Evolutionary conservation across 2,888 invertebrate species (phyloP), one percentile per base, ranked within the genome.

Genomic region (Caenorhabditis panamensis): DNA sequence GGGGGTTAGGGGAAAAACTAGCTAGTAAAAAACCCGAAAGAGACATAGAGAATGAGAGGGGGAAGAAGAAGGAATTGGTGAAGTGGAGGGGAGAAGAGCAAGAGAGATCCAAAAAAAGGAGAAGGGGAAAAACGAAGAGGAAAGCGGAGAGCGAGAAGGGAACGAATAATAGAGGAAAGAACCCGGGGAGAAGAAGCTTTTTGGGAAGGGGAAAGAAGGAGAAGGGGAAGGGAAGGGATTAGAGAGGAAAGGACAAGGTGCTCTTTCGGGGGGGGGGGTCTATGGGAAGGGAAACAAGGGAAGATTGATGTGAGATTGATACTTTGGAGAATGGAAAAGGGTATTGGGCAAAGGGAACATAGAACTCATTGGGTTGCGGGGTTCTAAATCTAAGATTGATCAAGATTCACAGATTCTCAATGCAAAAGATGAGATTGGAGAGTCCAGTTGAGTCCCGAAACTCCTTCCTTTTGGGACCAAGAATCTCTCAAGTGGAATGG

Each of bases 261-360:
- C 56, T 68, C 44, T 5, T 22, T 20, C 1, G 4, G 8, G 16
- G 37, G 24, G 41, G 37, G 20, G 31, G 31, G 28, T 13, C 5
- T 54, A 44, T 56, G 44, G 56, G 44, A 41, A 18, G 56, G 36
- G 36, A 51, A 61, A 69, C 61, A 58, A 68, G 49, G n/a, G 11
- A 59, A 47, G 67, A n/a, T n/a, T n/a, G n/a, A n/a, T n/a, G n/a
- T n/a, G n/a, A n/a, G n/a, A n/a, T n/a, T n/a, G n/a, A n/a, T n/a
- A n/a, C n/a, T n/a, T n/a, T n/a, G n/a, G n/a, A n/a, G n/a, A n/a
- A n/a, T n/a, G n/a, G n/a, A n/a, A n/a, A n/a, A n/a, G n/a, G n/a
- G n/a, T n/a, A n/a, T n/a, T n/a, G n/a, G n/a, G n/a, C n/a, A n/a
- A n/a, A n/a, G n/a, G n/a, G n/a, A n/a, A n/a, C n/a, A n/a, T n/a